Conservation (phyloP, 1,140 invertebrate species). For the Leptinotarsa lineolata region DNA sequence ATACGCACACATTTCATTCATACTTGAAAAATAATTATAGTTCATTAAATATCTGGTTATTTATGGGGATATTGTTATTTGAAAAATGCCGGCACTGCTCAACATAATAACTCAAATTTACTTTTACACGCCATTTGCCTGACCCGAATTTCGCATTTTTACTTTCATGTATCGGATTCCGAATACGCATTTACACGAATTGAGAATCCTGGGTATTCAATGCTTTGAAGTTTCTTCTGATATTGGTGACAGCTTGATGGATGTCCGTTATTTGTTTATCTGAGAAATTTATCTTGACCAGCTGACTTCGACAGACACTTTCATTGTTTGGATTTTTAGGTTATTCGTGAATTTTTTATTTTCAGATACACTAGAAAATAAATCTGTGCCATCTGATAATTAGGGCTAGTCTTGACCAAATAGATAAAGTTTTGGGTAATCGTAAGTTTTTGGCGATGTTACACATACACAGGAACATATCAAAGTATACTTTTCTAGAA, state of each 20-base stretch:
- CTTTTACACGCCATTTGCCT: conserved; percentile 2
- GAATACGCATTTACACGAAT: background rate
- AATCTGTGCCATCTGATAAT: too few species aligned
- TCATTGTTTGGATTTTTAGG: too few species aligned
- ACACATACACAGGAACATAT: too few species aligned
- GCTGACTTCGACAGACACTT: too few species aligned
- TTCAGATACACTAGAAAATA: too few species aligned
- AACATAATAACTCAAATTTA: conserved; percentile 3
- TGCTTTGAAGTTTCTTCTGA: background rate
- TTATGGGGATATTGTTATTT: background rate
- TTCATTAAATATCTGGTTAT: conserved; percentile 1
- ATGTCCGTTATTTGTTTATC: too few species aligned
- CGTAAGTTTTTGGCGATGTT: too few species aligned
- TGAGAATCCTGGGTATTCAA: background rate
- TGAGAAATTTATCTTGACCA: too few species aligned
- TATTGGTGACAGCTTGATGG: background rate
- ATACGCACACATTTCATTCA: background rate
- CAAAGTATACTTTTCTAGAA: too few species aligned
- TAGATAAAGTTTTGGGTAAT: too few species aligned
- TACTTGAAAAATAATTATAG: conserved; percentile 3
- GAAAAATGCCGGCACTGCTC: conserved; percentile 3
- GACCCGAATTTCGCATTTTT: background rate
- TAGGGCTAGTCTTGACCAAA: too few species aligned
- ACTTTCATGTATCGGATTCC: conserved; percentile 5
- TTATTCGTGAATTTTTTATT: too few species aligned